Percentiles rank a stretch among this genome's conserved stretches.
These are phyloP conservation scores for Archivesica marissinica DNA, from an alignment of 1,140 invertebrate species.

Conservation along the genomic window DNA sequence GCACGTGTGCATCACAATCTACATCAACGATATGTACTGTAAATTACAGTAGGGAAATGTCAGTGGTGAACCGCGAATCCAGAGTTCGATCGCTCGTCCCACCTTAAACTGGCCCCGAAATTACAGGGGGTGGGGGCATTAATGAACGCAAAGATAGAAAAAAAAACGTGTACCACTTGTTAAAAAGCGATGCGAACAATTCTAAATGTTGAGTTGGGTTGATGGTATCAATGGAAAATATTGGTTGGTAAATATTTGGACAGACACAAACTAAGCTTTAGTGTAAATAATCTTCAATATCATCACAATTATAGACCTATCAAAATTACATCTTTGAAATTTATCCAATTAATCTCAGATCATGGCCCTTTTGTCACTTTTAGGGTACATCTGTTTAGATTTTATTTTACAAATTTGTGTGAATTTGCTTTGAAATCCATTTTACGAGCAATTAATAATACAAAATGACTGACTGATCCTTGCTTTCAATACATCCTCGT, in stretches of 20 bases:
- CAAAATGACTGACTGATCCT: constrained; percentile 1
- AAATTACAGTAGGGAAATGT: too few relatives aligned
- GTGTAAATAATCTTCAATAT: constrained; percentile 30
- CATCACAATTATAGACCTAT: constrained; percentile 26
- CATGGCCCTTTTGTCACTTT: constrained; percentile 18
- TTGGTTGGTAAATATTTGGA: constrained; percentile 14
- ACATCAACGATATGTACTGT: too few relatives aligned
- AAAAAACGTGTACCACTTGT: too few relatives aligned
- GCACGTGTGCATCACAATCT: too few relatives aligned
- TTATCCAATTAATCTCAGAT: constrained; percentile 31
- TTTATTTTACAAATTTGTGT: constrained; percentile 34
- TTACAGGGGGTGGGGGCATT: too few relatives aligned
- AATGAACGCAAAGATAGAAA: too few relatives aligned
- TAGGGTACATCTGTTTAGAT: constrained; percentile 18
- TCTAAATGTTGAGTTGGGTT: too few relatives aligned
- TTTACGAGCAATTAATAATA: constrained; percentile 30
- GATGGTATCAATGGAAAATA: constrained; percentile 19
- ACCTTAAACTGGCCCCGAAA: too few relatives aligned
- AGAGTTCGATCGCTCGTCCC: too few relatives aligned
- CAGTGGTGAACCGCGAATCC: too few relatives aligned
- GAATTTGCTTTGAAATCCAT: background rate
- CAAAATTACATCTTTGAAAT: constrained; percentile 16
- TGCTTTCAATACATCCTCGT: background rate
- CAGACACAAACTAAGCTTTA: constrained; percentile 12
- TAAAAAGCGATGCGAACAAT: too few relatives aligned